phyloP scores from a whole-genome alignment of 2,797 vertebrate species.

The Gobio occitaniae region DNA sequence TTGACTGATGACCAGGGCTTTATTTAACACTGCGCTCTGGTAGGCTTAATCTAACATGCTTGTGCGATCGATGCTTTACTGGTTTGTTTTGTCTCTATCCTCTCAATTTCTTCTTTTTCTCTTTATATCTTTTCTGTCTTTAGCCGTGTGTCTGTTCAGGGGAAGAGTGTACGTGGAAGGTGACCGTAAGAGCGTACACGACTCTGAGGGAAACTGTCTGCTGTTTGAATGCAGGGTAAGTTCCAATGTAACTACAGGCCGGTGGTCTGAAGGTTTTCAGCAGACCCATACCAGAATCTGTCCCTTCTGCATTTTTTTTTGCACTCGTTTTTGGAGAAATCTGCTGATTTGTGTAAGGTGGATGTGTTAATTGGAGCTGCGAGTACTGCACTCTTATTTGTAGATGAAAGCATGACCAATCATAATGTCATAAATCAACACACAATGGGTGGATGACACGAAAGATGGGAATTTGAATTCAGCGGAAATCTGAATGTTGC shows the following conservation, averaged over 20 bases:
- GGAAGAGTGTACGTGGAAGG: conserved; percentile 85
- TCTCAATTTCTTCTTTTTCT: conserved; percentile 19
- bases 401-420: background rate
- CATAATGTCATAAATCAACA: background rate
- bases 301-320: background rate
- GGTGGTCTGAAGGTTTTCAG: background rate
- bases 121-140: conserved; percentile 18
- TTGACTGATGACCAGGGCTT: conserved; percentile 56
- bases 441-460: background rate
- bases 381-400: background rate
- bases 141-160: conserved; percentile 84
- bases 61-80: conserved; percentile 38
- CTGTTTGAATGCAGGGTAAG: conserved; percentile 88
- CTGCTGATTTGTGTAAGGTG: background rate
- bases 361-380: background rate
- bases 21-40: conserved; percentile 48
- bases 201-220: conserved; percentile 81
- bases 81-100: conserved; percentile 27
- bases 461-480: background rate
- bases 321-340: background rate
- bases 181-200: conserved; percentile 81
- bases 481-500: background rate
- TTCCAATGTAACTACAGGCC: background rate
- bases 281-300: background rate
- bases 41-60: conserved; percentile 55